A percentile compares a stretch with the other conserved stretches of the same genome.
phyloP scores from a whole-genome alignment of 2,113 vertebrate genomes.

The Xiphophorus couchianus region DNA sequence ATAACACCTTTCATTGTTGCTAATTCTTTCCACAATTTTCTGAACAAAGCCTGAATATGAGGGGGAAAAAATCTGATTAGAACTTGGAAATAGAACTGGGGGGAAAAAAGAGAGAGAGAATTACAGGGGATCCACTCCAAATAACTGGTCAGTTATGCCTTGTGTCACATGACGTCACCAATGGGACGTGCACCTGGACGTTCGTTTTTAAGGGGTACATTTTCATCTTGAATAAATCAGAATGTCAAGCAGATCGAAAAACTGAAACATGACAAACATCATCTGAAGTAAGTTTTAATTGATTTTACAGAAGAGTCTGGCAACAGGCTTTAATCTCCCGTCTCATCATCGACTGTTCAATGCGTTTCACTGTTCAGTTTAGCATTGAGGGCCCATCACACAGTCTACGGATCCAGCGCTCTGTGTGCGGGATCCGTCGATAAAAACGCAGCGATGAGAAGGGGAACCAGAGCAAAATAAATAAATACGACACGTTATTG shows the following conservation, averaged over 20 bases:
- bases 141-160: too few relatives aligned
- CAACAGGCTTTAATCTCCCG: not conserved
- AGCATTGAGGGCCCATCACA: not conserved
- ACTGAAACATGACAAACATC: not conserved
- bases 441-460: slow-evolving; percentile 4
- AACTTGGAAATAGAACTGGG: too few relatives aligned
- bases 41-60: too few relatives aligned
- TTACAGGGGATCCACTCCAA: too few relatives aligned
- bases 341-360: slow-evolving; percentile 14
- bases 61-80: too few relatives aligned
- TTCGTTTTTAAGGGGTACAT: too few relatives aligned
- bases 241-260: not conserved
- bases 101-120: too few relatives aligned
- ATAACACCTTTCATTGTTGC: not conserved
- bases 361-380: slow-evolving; percentile 17
- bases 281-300: not conserved
- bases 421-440: slow-evolving; percentile 10
- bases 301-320: not conserved
- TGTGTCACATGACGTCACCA: too few relatives aligned
- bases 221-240: not conserved
- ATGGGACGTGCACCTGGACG: too few relatives aligned
- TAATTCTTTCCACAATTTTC: not conserved
- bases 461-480: not conserved
- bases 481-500: slow-evolving; percentile 31
- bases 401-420: not conserved